Percentiles rank a stretch among this genome's conserved stretches.
Conservation (phyloP, 2,113 vertebrate species). For the Paracanthobrama guichenoti region DNA sequence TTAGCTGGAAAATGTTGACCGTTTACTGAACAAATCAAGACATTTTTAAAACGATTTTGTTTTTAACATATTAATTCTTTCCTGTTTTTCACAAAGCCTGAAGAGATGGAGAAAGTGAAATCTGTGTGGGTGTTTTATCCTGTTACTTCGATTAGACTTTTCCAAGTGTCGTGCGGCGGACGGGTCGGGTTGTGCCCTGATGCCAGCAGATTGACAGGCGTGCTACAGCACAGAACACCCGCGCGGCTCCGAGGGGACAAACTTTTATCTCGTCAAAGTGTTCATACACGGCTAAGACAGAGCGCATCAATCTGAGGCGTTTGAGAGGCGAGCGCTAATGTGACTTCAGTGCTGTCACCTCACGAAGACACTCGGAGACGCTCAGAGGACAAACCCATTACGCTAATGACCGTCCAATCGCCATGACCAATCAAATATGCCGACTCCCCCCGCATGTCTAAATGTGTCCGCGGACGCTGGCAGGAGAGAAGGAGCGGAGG, state of each 20-base stretch:
- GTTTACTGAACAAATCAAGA: background rate
- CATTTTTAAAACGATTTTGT: background rate
- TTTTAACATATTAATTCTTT: background rate
- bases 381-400: slow-evolving; percentile 47
- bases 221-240: slow-evolving; percentile 42
- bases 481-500: slow-evolving; percentile 59
- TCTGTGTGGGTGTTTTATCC: slow-evolving; percentile 42
- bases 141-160: slow-evolving; percentile 50
- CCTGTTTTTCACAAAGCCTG: background rate
- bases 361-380: slow-evolving; percentile 28
- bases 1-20: background rate
- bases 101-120: background rate
- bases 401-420: slow-evolving; percentile 54
- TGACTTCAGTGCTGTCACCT: slow-evolving; percentile 42
- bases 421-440: slow-evolving; percentile 71
- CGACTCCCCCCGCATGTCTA: slow-evolving; percentile 63
- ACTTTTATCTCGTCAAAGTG: slow-evolving; percentile 53
- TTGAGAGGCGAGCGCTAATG: slow-evolving; percentile 37
- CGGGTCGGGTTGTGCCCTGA: slow-evolving; percentile 5
- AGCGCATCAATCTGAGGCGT: slow-evolving; percentile 47
- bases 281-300: slow-evolving; percentile 48
- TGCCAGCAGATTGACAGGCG: slow-evolving; percentile 51
- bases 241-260: slow-evolving; percentile 16
- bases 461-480: slow-evolving; percentile 66
- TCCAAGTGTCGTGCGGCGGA: background rate